phyloP scores from a whole-genome alignment of 2,888 invertebrate species.

The Tipula helvola region DNA sequence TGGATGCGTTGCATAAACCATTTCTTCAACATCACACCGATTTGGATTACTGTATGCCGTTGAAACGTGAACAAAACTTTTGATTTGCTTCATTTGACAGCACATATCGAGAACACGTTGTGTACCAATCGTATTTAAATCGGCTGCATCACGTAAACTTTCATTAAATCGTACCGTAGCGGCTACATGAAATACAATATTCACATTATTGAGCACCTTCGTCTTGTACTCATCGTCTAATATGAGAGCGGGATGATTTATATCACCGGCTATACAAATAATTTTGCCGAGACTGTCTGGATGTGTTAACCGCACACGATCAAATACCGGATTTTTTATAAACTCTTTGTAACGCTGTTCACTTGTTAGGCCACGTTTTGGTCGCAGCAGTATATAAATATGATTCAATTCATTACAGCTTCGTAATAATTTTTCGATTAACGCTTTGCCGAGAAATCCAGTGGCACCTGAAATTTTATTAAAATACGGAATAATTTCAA shows the following conservation, averaged over 20 bases:
- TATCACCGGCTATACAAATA: constrained; percentile 60
- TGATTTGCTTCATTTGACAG: constrained; percentile 61
- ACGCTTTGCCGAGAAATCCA: constrained; percentile 89
- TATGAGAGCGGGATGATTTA: constrained; percentile 56
- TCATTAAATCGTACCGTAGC: constrained; percentile 94
- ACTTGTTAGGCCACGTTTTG: constrained; percentile 54
- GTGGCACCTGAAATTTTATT: constrained; percentile 45
- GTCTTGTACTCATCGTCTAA: constrained; percentile 51
- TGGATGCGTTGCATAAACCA: constrained; percentile 61
- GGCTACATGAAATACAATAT: constrained; percentile 88
- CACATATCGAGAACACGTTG: constrained; percentile 73
- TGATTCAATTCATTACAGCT: constrained; percentile 65
- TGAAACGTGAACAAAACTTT: constrained; percentile 81
- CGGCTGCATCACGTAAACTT: constrained; percentile 71
- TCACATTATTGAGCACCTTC: constrained; percentile 51
- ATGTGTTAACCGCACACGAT: constrained; percentile 48
- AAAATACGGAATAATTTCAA: not conserved
- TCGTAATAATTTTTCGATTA: constrained; percentile 83
- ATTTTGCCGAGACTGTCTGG: constrained; percentile 56
- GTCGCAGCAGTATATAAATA: constrained; percentile 71
- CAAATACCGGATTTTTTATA: constrained; percentile 63
- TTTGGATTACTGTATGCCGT: constrained; percentile 96
- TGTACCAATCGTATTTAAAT: constrained; percentile 83
- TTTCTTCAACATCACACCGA: constrained; percentile 63
- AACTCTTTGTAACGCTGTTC: constrained; percentile 61